Conservation (phyloP, 2,797 vertebrate genomes). For the Geotrypetes seraphini region DNA sequence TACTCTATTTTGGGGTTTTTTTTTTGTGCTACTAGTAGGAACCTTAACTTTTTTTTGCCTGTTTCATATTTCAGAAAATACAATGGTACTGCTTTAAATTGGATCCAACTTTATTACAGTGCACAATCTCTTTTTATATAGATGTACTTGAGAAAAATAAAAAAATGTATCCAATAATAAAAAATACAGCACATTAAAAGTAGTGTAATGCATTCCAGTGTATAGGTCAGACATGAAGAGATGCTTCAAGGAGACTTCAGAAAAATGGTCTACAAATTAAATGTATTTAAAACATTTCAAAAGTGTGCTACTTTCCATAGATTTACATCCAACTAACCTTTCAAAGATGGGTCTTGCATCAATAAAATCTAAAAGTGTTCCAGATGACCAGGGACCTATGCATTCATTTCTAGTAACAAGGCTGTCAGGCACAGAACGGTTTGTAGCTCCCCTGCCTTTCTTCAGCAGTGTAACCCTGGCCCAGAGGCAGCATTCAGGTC, state of each 20-base stretch:
- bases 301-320: slow-evolving; percentile 25
- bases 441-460: slow-evolving; percentile 34
- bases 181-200: slow-evolving; percentile 82
- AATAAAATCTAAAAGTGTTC: slow-evolving; percentile 30
- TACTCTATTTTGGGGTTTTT: too few relatives aligned
- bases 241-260: slow-evolving; percentile 26
- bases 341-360: slow-evolving; percentile 31
- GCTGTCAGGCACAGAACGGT: slow-evolving; percentile 41
- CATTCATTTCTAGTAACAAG: slow-evolving; percentile 17
- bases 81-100: slow-evolving; percentile 14
- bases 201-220: slow-evolving; percentile 85
- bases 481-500: too few relatives aligned
- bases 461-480: too few relatives aligned
- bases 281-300: slow-evolving; percentile 32
- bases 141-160: slow-evolving; percentile 62
- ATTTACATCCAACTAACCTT: slow-evolving; percentile 34
- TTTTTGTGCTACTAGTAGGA: too few relatives aligned
- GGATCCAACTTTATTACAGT: slow-evolving; percentile 62
- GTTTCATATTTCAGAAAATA: too few relatives aligned
- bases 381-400: too few relatives aligned
- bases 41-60: too few relatives aligned
- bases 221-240: slow-evolving; percentile 56
- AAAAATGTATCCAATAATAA: slow-evolving; percentile 75
- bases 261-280: slow-evolving; percentile 4
- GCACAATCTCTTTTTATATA: slow-evolving; percentile 52